These are phyloP conservation scores for Eumacrocentrus americanus DNA, from an alignment of 2,888 invertebrate species.

Conservation along the genomic window DNA sequence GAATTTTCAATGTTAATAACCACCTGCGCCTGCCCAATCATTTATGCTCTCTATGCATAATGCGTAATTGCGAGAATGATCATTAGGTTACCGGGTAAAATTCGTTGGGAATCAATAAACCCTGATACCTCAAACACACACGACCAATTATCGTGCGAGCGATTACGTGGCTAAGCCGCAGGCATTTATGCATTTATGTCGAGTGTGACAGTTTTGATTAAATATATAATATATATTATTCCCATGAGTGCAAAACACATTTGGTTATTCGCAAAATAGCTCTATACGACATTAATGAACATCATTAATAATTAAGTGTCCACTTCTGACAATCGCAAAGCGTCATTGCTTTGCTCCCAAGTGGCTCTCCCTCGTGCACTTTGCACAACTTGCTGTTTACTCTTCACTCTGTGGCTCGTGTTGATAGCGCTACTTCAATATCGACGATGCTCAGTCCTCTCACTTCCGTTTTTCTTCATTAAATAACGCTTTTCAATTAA, in stretches of 20 bases:
- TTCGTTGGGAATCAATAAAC: conserved; percentile 21
- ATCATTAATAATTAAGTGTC: conserved; percentile 7
- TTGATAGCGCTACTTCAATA: conserved; percentile 16
- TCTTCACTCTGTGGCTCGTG: conserved; percentile 30
- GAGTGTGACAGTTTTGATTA: not conserved
- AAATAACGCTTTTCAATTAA: no score
- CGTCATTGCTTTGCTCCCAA: not conserved
- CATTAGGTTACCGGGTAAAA: no score
- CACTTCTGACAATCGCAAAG: conserved; percentile 9
- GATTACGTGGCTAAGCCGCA: conserved; percentile 12
- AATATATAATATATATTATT: conserved; percentile 7
- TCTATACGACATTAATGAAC: conserved; percentile 2
- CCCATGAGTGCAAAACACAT: conserved; percentile 3
- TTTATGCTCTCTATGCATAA: conserved; percentile 10
- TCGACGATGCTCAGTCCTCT: not conserved
- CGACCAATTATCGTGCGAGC: not conserved
- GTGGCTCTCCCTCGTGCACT: conserved; percentile 6
- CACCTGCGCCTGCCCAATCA: not conserved
- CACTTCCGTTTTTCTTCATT: not conserved
- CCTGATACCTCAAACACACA: not conserved
- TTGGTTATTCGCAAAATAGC: conserved; percentile 5
- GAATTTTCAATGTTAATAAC: no score
- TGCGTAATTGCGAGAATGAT: conserved; percentile 12
- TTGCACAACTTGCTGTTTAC: conserved; percentile 25
- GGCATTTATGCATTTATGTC: conserved; percentile 14